Conservation (phyloP, 2,797 vertebrate species). For the Acrossocheilus fasciatus region DNA sequence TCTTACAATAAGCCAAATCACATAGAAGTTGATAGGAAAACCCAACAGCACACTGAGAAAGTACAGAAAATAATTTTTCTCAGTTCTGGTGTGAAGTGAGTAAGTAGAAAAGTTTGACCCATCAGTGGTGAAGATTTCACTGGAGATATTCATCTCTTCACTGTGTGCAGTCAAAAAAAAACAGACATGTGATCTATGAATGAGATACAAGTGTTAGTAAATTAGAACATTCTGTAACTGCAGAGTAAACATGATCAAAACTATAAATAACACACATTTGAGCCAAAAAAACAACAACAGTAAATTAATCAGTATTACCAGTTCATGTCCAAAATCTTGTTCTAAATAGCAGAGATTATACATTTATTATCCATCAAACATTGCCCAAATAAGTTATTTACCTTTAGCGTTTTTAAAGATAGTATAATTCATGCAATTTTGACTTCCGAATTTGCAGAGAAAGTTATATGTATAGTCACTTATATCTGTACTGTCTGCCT, state of each 20-base stretch:
- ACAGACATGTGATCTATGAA: neutral
- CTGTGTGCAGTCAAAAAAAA: neutral
- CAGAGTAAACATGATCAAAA: neutral
- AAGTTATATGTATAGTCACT: neutral
- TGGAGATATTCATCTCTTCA: conserved; percentile 24
- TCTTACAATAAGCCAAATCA: no score
- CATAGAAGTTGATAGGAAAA: neutral
- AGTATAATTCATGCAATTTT: no score
- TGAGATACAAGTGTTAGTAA: neutral
- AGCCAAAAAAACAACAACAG: no score
- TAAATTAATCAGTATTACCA: no score
- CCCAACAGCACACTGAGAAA: no score
- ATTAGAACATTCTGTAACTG: neutral
- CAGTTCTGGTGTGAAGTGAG: neutral
- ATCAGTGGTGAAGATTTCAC: neutral
- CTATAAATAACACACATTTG: no score
- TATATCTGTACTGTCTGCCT: neutral
- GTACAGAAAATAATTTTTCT: no score
- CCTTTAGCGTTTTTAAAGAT: neutral
- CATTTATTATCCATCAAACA: neutral
- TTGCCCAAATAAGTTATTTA: neutral
- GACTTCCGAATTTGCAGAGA: neutral
- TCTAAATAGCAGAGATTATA: neutral
- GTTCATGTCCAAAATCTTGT: neutral
- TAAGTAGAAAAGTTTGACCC: neutral